Evolutionary conservation across 2,888 invertebrate genomes (phyloP).

Genomic region (Brachyopa scutellaris): DNA sequence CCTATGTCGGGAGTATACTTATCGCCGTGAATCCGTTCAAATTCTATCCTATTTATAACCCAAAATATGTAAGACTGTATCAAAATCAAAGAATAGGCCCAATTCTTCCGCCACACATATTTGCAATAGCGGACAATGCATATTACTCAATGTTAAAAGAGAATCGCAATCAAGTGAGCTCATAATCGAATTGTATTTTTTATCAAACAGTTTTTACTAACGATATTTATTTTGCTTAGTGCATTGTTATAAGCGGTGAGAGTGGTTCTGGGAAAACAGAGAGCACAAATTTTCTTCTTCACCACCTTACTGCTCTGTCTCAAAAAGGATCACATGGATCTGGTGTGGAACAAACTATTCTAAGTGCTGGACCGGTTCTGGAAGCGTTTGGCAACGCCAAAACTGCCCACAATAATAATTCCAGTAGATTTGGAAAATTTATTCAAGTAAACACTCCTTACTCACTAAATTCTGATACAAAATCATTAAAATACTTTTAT

Average conservation of each 20-base stretch:
- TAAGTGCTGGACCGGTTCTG: constrained; percentile 97
- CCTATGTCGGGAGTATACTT: constrained; percentile 96
- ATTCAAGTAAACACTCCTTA: constrained; percentile 86
- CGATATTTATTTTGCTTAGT: constrained; percentile 80
- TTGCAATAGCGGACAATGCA: constrained; percentile 96
- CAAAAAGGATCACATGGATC: constrained; percentile 97
- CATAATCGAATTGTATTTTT: background rate
- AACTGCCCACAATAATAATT: constrained; percentile 98
- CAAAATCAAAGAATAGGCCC: constrained; percentile 95
- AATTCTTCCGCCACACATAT: constrained; percentile 97
- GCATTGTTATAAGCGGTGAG: constrained; percentile 97
- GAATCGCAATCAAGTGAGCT: constrained; percentile 86
- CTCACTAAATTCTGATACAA: background rate
- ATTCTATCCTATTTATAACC: constrained; percentile 98
- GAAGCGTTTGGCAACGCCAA: constrained; percentile 99
- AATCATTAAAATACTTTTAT: background rate
- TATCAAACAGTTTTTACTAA: background rate
- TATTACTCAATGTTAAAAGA: constrained; percentile 97
- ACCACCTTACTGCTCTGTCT: constrained; percentile 96
- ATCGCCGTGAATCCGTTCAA: constrained; percentile 97
- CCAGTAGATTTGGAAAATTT: constrained; percentile 98
- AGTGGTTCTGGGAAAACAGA: constrained; percentile 98
- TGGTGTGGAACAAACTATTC: constrained; percentile 97
- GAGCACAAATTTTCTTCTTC: constrained; percentile 96
- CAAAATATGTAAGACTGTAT: constrained; percentile 97